Conservation (phyloP, 2,888 invertebrate species). For the Meganola albula region DNA sequence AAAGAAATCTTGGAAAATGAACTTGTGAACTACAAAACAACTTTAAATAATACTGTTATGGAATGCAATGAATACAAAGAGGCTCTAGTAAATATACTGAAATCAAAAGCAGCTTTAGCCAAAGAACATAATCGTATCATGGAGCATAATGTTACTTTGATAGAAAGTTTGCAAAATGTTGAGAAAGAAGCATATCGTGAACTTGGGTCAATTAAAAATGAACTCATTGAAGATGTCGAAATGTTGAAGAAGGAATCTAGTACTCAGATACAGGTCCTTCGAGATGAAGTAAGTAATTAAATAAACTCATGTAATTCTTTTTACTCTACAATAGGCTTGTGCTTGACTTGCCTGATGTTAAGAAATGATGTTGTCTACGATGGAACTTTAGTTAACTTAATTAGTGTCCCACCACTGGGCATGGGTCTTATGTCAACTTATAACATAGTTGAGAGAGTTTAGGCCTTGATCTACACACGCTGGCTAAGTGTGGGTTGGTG, state of each 20-base stretch:
- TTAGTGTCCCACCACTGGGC: no score
- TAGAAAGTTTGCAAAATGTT: conserved; percentile 68
- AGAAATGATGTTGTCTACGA: no score
- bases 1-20: conserved; percentile 59
- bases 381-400: no score
- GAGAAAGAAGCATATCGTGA: conserved; percentile 70
- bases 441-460: no score
- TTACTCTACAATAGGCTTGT: no score
- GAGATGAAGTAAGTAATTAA: conserved; percentile 63
- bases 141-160: conserved; percentile 68
- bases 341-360: no score
- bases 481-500: no score
- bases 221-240: conserved; percentile 69
- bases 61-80: conserved; percentile 72
- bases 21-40: conserved; percentile 50
- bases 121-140: conserved; percentile 69
- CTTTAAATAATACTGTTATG: conserved; percentile 49
- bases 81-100: conserved; percentile 64
- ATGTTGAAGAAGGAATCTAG: conserved; percentile 60
- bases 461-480: no score
- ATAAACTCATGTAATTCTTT: no score
- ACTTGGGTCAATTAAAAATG: conserved; percentile 63
- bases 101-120: conserved; percentile 65
- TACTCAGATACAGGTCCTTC: conserved; percentile 59
- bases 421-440: no score